Conservation (phyloP, 2,113 vertebrate species). For the Myocastor coypus region DNA sequence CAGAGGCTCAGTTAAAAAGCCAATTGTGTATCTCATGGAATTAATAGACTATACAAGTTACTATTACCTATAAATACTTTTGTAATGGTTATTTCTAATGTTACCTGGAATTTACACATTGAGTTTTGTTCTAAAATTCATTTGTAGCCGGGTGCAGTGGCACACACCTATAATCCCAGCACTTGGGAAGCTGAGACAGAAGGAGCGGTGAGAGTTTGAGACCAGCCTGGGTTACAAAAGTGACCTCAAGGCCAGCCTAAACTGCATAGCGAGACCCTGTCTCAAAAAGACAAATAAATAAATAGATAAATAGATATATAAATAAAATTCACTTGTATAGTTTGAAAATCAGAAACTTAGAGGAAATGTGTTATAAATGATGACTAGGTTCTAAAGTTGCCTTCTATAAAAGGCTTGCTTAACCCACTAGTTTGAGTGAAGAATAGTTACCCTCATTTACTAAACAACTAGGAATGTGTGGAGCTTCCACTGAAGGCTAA, state of each 20-base stretch:
- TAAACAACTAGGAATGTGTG: background rate
- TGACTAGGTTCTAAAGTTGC: slow-evolving; percentile 11
- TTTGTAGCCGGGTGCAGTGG: background rate
- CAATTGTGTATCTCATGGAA: background rate
- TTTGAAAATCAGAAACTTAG: slow-evolving; percentile 31
- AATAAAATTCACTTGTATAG: slow-evolving; percentile 39
- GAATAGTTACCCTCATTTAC: background rate
- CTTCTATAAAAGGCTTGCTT: slow-evolving; percentile 30
- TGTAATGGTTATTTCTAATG: background rate
- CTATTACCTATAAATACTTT: background rate
- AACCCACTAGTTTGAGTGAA: background rate
- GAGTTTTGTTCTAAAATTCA: slow-evolving; percentile 60
- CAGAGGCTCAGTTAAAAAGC: background rate
- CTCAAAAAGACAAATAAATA: no score
- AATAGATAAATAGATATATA: no score
- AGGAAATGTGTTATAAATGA: slow-evolving; percentile 32
- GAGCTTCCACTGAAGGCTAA: background rate
- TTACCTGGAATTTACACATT: background rate
- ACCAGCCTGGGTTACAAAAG: no score
- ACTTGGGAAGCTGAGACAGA: no score
- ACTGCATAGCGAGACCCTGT: no score
- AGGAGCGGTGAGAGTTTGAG: no score
- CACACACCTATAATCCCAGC: no score
- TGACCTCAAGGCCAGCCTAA: no score
- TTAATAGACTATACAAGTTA: slow-evolving; percentile 12